These are phyloP conservation scores for western clawed frog (Xenopus tropicalis) DNA, from an alignment of 2,113 vertebrate genomes.

Conservation along the genomic window UCB_Xtro_10.0 CM004449.2:95091001-95091500, in stretches of 20 bases:
- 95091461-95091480: too few species aligned
- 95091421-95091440: too few species aligned
- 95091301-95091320: constrained; percentile 97
- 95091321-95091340: constrained; percentile 93
- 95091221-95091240: neutral
- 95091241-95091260: neutral
- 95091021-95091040: constrained; percentile 13
- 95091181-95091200: too few species aligned
- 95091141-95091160: too few species aligned
- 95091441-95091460: neutral
- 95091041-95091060: constrained; percentile 18
- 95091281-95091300: constrained; percentile 95
- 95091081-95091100: constrained; percentile 8
- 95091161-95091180: too few species aligned
- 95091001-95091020: constrained; percentile 32
- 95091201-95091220: neutral
- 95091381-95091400: constrained; percentile 89
- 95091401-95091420: constrained; percentile 89
- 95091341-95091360: constrained; percentile 98
- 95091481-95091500: too few species aligned
- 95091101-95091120: neutral
- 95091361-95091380: constrained; percentile 94
- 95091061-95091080: constrained; percentile 18
- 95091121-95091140: neutral
- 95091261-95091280: constrained; percentile 71